Evolutionary conservation across 53 echinoderm and acorn worm species (phyloP), one percentile per base, ranked within the genome.

Genomic region (Henricia sp.): DNA sequence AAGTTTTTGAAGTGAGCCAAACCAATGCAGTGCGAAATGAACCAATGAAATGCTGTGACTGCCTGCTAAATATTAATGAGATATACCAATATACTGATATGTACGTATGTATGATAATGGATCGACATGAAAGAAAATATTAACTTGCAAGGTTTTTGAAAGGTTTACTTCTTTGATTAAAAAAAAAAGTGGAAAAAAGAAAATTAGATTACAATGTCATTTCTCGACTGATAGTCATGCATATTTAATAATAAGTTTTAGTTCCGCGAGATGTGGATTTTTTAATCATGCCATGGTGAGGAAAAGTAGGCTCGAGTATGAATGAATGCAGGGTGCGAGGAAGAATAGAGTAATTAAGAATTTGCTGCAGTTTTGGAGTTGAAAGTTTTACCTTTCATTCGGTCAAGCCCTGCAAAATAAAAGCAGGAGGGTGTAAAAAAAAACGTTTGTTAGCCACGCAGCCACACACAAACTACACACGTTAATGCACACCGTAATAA

Each of bases 341-440:
- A 3, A 67, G 14, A 67, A 36, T 67, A 67, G 37, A 16, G 20
- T 6, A 60, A 29, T 34, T 28, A 67, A 20, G 35, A 67, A 67
- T 36, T 30, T 80, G 30, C 37, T 63, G 24, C 67, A 63, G 28
- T 78, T 74, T 87, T 43, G 39, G 37, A 46, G 14, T 10, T 78
- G 21, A 37, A n/a, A 13, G 44, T 72, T 73, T 88, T 88, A 88
- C 89, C 89, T 88, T 74, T 88, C 74, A 65, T 67, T 72, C 89
- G 83, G 24, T 71, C 89, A 73, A 83, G 72, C 83, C 83, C 89
- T 88, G 89, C 83, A 70, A 71, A 84, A 70, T 6, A 46, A 52
- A 36, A 41, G n/a, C 17, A 17, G 52, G 29, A 16, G 42, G 23
- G 37, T 67, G 52, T 50, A 69, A 37, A 48, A 70, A n/a, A 70